Percentiles rank a stretch among this genome's conserved stretches.
Conservation (phyloP, 2,888 invertebrate species). For the Philopedon plagiatum region DNA sequence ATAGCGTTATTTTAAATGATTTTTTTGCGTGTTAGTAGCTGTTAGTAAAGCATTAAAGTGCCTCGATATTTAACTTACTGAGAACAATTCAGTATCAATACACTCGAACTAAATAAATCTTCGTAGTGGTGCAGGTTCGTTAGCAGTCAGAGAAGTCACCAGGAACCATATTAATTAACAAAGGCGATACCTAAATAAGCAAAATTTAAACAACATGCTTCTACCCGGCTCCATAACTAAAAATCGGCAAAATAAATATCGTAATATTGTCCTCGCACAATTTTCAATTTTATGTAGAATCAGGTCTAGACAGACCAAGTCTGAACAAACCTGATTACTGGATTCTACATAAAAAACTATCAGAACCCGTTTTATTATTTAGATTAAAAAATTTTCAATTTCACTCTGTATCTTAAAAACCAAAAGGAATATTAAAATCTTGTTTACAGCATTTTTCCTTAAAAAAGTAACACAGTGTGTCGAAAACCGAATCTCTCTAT, state of each 20-base stretch:
- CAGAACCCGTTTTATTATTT: too few species aligned
- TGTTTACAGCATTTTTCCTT: too few species aligned
- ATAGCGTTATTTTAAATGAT: neutral
- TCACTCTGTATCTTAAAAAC: too few species aligned
- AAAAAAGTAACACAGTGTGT: too few species aligned
- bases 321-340: too few species aligned
- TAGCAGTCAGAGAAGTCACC: slow-evolving; percentile 59
- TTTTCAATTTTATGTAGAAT: too few species aligned
- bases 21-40: slow-evolving; percentile 8
- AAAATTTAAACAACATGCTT: slow-evolving; percentile 30
- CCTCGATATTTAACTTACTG: slow-evolving; percentile 58
- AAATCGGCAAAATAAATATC: slow-evolving; percentile 10
- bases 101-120: slow-evolving; percentile 53
- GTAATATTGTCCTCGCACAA: too few species aligned
- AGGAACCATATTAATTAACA: slow-evolving; percentile 61
- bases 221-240: slow-evolving; percentile 17
- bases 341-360: too few species aligned
- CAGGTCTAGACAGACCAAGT: too few species aligned
- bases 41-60: slow-evolving; percentile 44
- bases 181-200: slow-evolving; percentile 38
- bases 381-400: too few species aligned
- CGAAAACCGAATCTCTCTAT: too few species aligned
- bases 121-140: slow-evolving; percentile 36
- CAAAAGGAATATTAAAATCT: too few species aligned
- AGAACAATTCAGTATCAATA: slow-evolving; percentile 54